Percentiles rank a stretch among this genome's conserved stretches.
Evolutionary conservation across 2,888 invertebrate species (phyloP).

Genomic region (Limnephilus lunatus): DNA sequence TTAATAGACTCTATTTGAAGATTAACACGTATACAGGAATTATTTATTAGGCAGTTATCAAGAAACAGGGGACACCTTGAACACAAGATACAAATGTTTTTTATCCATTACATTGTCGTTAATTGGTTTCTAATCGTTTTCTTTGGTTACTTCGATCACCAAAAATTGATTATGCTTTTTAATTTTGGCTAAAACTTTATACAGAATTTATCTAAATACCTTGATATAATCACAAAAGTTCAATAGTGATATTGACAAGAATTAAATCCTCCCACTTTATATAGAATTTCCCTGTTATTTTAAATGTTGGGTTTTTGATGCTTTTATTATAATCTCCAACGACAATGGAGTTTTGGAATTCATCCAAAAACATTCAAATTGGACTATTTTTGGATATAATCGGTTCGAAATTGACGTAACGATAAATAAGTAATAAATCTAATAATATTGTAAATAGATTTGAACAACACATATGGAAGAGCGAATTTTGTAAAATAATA

Average conservation of each 20-base stretch:
- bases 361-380: not conserved
- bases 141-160: not conserved
- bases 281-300: not conserved
- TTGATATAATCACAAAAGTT: not conserved
- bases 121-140: not conserved
- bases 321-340: not conserved
- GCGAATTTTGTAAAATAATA: constrained; percentile 27
- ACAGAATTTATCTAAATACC: not conserved
- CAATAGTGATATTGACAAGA: not conserved
- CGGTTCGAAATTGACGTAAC: constrained; percentile 33
- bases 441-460: constrained; percentile 39
- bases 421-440: constrained; percentile 21
- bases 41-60: not conserved
- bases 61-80: not conserved
- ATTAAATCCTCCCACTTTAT: not conserved
- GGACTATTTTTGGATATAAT: not conserved
- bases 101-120: not conserved
- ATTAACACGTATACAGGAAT: not conserved
- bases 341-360: not conserved
- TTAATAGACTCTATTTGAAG: not conserved
- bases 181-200: not conserved
- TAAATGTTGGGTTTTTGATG: not conserved
- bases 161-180: not conserved
- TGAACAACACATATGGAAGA: constrained; percentile 38
- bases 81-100: not conserved